Conservation (phyloP, 2,888 invertebrate species). For the Bembecia ichneumoniformis region DNA sequence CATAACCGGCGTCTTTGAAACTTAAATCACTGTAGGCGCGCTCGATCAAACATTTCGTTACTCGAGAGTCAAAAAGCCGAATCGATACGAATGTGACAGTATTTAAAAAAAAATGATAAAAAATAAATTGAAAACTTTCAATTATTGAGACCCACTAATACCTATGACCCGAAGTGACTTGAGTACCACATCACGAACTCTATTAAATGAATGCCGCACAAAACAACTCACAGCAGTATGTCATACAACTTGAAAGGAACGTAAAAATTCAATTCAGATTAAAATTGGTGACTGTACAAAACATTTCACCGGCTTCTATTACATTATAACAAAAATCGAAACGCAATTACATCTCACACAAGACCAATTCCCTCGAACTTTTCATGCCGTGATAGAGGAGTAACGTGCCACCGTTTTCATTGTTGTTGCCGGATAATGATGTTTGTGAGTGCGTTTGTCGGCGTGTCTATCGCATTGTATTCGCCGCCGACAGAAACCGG, state of each 20-base stretch:
- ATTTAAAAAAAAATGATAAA: not conserved
- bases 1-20: slow-evolving; percentile 6
- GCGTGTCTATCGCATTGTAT: not conserved
- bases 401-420: slow-evolving; percentile 12
- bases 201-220: slow-evolving; percentile 31
- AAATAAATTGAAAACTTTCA: not conserved
- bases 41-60: too few relatives aligned
- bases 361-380: slow-evolving; percentile 13
- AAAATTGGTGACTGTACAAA: slow-evolving; percentile 22
- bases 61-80: too few relatives aligned
- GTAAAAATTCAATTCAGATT: slow-evolving; percentile 27
- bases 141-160: not conserved
- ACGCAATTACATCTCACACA: slow-evolving; percentile 8
- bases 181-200: slow-evolving; percentile 32
- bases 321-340: slow-evolving; percentile 13
- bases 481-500: not conserved
- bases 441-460: not conserved
- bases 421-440: slow-evolving; percentile 10
- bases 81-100: not conserved
- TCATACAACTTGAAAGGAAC: slow-evolving; percentile 26
- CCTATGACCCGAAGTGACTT: slow-evolving; percentile 22
- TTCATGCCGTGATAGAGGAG: slow-evolving; percentile 13
- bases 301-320: slow-evolving; percentile 14
- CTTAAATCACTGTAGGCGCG: too few relatives aligned
- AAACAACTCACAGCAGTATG: slow-evolving; percentile 27